Evolutionary conservation across 1,140 invertebrate species (phyloP).

Genomic region (Antheraea pernyi): DNA sequence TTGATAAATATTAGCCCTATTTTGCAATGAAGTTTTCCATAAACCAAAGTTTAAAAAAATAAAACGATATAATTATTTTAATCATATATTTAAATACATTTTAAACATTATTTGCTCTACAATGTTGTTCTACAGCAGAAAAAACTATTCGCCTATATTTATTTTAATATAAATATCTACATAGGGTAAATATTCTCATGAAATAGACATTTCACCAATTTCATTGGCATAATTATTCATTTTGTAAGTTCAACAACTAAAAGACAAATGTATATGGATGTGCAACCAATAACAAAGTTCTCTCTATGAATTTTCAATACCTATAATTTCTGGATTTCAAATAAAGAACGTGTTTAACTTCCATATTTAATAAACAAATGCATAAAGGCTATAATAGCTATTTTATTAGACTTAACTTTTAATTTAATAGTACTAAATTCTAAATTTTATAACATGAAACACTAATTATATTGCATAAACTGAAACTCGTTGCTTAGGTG

Average conservation of each 20-base stretch:
- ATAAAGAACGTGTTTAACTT: not conserved
- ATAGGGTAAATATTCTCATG: conserved; percentile 20
- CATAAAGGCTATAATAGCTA: conserved; percentile 39
- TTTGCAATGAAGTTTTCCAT: too few species aligned
- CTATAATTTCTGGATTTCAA: not conserved
- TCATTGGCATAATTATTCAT: conserved; percentile 10
- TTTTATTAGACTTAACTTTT: conserved; percentile 27
- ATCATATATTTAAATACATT: conserved; percentile 62
- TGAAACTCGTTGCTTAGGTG: conserved; percentile 4
- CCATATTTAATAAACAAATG: conserved; percentile 35
- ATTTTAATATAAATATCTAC: conserved; percentile 38
- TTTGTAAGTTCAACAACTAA: not conserved
- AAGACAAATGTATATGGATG: not conserved
- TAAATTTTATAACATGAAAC: not conserved
- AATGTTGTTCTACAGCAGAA: conserved; percentile 53
- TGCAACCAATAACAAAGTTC: not conserved
- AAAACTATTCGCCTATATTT: conserved; percentile 45
- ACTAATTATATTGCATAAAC: conserved; percentile 14
- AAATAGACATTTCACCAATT: conserved; percentile 16
- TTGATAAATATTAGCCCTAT: too few species aligned
- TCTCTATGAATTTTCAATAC: not conserved
- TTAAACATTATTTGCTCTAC: conserved; percentile 64
- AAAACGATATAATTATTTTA: conserved; percentile 12
- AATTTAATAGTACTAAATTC: conserved; percentile 29
- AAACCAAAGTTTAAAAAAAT: not conserved